These are phyloP conservation scores for Meleagris gallopavo DNA, from an alignment of 2,113 vertebrate species.

Conservation along the genomic window DNA sequence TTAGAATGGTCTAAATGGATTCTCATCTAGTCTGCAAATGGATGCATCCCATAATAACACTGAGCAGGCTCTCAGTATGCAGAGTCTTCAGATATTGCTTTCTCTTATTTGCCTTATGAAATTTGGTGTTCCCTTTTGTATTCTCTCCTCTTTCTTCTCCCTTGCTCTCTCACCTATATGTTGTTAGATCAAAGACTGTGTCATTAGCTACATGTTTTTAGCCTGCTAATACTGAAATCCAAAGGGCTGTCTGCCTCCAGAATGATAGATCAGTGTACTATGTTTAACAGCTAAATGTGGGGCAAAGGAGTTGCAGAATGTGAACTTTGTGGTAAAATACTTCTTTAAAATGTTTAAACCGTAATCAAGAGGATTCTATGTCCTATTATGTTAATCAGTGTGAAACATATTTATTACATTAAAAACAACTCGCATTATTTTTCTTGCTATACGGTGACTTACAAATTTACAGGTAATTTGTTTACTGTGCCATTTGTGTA, in stretches of 20 bases:
- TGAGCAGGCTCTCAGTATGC: neutral
- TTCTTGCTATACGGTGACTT: neutral
- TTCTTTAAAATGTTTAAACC: neutral
- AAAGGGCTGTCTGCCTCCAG: neutral
- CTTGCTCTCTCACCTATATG: neutral
- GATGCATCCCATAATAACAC: neutral
- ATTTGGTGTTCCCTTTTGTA: neutral
- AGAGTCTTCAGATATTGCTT: neutral
- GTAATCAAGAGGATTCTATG: neutral
- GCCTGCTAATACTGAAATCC: neutral
- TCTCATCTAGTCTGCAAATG: neutral
- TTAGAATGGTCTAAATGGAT: slow-evolving; percentile 17
- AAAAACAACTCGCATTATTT: neutral
- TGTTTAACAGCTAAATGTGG: neutral
- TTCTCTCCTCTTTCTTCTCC: neutral
- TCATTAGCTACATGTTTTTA: neutral
- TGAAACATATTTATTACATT: neutral
- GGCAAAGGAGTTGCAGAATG: neutral
- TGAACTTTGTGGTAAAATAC: neutral
- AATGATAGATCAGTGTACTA: neutral
- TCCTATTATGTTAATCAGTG: neutral
- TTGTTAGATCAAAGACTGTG: slow-evolving; percentile 11
- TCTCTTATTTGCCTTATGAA: neutral
- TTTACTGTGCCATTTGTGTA: neutral
- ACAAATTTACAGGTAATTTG: neutral